Percentiles rank a stretch among this genome's conserved stretches.
These are phyloP conservation scores for Aphrophora alni DNA, from an alignment of 2,888 invertebrate species.

Conservation along the genomic window DNA sequence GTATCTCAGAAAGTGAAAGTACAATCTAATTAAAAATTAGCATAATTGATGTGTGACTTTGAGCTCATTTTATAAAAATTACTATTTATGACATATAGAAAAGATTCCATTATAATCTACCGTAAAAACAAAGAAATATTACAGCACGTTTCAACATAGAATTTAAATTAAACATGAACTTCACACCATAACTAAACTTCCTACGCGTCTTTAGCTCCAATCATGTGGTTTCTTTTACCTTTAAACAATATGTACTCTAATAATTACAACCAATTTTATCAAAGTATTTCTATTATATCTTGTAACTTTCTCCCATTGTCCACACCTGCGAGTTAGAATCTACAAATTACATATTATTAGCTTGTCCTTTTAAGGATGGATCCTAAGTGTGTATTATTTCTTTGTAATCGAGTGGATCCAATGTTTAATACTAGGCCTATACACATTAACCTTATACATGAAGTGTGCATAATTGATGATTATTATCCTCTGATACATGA, in stretches of 20 bases:
- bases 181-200: neutral
- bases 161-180: neutral
- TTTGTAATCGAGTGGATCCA: neutral
- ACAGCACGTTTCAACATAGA: neutral
- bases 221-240: neutral
- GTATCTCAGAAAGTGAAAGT: neutral
- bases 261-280: neutral
- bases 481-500: neutral
- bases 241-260: neutral
- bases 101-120: neutral
- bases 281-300: neutral
- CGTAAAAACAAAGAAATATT: neutral
- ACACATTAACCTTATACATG: neutral
- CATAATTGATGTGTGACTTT: neutral
- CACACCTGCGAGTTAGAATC: neutral
- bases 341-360: neutral
- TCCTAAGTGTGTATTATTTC: neutral
- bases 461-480: neutral
- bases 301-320: neutral
- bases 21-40: neutral
- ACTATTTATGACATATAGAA: neutral
- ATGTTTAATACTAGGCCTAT: neutral
- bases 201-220: neutral
- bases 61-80: neutral
- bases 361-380: neutral